Evolutionary conservation across 2,888 invertebrate species (phyloP).

Genomic region (Hermaeophaga mercurialis): DNA sequence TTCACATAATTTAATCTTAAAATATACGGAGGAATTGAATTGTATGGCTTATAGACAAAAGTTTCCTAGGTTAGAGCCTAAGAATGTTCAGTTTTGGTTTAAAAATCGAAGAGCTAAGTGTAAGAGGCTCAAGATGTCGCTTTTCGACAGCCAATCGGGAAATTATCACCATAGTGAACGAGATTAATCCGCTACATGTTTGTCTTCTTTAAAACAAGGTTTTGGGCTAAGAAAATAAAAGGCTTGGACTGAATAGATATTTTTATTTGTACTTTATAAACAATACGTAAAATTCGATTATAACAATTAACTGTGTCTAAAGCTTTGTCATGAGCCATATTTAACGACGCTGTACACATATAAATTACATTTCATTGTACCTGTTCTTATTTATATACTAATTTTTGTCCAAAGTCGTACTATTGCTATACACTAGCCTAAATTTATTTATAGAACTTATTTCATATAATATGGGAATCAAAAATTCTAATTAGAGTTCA

Average conservation of each 20-base stretch:
- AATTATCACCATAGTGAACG: constrained; percentile 67
- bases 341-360: no score
- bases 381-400: neutral
- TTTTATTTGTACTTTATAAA: no score
- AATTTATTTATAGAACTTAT: constrained; percentile 13
- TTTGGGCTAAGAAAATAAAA: no score
- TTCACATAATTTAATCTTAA: constrained; percentile 94
- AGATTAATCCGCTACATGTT: constrained; percentile 60
- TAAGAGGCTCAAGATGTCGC: constrained; percentile 91
- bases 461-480: constrained; percentile 3
- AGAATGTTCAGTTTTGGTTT: constrained; percentile 99
- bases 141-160: constrained; percentile 76
- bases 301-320: no score
- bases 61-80: constrained; percentile 97
- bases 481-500: constrained; percentile 24
- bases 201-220: no score
- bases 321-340: no score
- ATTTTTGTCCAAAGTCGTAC: constrained; percentile 4
- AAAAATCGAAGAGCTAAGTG: constrained; percentile 98
- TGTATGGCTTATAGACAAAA: constrained; percentile 97
- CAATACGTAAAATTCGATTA: no score
- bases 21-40: constrained; percentile 97
- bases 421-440: neutral
- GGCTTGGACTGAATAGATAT: no score
- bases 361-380: constrained; percentile 4